Evolutionary conservation across 2,113 vertebrate genomes (phyloP).

Genomic region (Tinamus guttatus): DNA sequence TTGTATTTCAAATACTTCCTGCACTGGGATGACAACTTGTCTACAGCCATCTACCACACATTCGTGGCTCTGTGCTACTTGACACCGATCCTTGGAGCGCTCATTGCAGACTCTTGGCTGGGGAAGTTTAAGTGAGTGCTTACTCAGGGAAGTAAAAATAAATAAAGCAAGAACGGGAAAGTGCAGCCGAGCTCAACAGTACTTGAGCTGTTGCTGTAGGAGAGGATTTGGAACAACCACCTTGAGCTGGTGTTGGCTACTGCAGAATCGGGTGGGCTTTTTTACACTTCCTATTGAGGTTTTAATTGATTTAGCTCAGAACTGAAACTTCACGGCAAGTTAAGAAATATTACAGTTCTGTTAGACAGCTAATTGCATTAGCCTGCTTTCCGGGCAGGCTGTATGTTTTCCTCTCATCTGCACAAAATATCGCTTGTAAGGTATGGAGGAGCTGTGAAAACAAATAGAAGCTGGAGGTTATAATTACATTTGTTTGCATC

Average conservation of each 20-base stretch:
- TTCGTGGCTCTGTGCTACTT: slow-evolving; percentile 95
- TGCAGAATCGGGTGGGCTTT: neutral
- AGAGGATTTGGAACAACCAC: neutral
- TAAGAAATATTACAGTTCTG: neutral
- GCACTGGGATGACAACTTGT: slow-evolving; percentile 84
- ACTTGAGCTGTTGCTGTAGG: neutral
- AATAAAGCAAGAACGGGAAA: neutral
- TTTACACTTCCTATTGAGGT: neutral
- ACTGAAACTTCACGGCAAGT: neutral
- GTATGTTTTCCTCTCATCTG: neutral
- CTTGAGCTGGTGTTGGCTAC: neutral
- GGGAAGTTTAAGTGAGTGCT: slow-evolving; percentile 94
- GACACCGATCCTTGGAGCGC: slow-evolving; percentile 90
- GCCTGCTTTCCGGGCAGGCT: neutral
- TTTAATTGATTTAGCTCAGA: neutral
- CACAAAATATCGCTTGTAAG: neutral
- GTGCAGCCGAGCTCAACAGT: neutral
- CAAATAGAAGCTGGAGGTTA: neutral
- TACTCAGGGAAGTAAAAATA: neutral
- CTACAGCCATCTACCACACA: slow-evolving; percentile 91
- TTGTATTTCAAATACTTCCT: slow-evolving; percentile 93
- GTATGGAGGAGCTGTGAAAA: neutral
- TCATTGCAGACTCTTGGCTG: slow-evolving; percentile 94
- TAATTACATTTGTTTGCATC: neutral
- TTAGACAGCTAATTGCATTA: neutral